Evolutionary conservation across 2,113 vertebrate genomes (phyloP).

Genomic region (Stictonetta naevosa): DNA sequence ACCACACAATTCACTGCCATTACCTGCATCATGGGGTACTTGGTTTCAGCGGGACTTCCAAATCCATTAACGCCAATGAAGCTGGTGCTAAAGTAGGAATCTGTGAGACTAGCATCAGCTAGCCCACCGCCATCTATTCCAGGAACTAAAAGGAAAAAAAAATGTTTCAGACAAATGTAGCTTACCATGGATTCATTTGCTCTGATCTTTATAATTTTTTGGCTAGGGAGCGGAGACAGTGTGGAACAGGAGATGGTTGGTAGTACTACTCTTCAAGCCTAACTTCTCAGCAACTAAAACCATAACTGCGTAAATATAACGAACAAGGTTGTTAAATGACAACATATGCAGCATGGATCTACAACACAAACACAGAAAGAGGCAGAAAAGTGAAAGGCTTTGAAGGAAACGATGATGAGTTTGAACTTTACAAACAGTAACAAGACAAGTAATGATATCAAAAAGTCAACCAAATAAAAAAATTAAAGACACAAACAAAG

Average conservation of each 20-base stretch:
- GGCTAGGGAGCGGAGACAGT: no score
- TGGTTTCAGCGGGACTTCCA: conserved; percentile 94
- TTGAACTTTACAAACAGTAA: background rate
- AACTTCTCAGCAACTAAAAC: background rate
- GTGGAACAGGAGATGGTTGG: background rate
- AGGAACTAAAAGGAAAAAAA: conserved; percentile 84
- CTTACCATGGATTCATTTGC: background rate
- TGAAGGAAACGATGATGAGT: background rate
- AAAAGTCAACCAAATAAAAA: background rate
- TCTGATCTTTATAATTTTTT: background rate
- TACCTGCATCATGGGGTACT: conserved; percentile 99
- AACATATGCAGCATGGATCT: background rate
- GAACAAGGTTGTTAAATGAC: background rate
- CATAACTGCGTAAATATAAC: background rate
- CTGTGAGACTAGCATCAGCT: conserved; percentile 92
- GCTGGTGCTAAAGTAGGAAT: conserved; percentile 99
- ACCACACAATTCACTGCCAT: background rate
- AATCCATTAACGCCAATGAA: conserved; percentile 99
- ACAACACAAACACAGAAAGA: background rate
- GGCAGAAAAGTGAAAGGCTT: background rate
- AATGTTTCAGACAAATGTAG: background rate
- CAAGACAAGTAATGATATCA: background rate
- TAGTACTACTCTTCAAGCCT: background rate
- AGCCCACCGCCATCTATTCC: conserved; percentile 91
- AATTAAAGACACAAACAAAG: background rate